phyloP scores from a whole-genome alignment of 2,113 vertebrate species.

The Uria aalge region DNA sequence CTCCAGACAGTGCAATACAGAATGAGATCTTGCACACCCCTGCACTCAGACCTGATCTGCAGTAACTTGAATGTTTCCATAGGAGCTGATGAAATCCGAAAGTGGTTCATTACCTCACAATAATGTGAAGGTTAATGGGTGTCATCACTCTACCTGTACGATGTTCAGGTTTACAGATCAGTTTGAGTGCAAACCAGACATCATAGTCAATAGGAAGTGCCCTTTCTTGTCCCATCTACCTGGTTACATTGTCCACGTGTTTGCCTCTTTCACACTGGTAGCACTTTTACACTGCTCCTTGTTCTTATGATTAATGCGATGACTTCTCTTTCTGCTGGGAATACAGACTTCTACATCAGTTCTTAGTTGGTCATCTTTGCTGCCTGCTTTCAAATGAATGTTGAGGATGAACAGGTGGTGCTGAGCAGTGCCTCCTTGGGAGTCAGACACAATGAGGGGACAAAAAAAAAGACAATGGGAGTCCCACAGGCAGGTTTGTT shows the following conservation, averaged over 20 bases:
- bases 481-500: not conserved
- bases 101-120: not conserved
- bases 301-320: not conserved
- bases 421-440: not conserved
- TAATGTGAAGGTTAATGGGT: constrained; percentile 15
- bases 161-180: not conserved
- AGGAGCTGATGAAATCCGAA: not conserved
- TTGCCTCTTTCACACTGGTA: not conserved
- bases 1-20: not conserved
- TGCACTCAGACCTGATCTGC: not conserved
- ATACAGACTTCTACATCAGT: not conserved
- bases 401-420: accelerated
- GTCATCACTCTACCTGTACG: not conserved
- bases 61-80: not conserved
- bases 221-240: not conserved
- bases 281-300: not conserved
- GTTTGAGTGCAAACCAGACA: not conserved
- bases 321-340: not conserved
- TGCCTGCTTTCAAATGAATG: not conserved
- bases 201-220: not conserved
- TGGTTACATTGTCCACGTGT: not conserved
- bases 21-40: not conserved
- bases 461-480: not conserved
- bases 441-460: not conserved
- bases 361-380: not conserved